Percentiles rank a stretch among this genome's conserved stretches.
phyloP scores from a whole-genome alignment of 2,888 invertebrate species.

The Acanthosepion esculentum region DNA sequence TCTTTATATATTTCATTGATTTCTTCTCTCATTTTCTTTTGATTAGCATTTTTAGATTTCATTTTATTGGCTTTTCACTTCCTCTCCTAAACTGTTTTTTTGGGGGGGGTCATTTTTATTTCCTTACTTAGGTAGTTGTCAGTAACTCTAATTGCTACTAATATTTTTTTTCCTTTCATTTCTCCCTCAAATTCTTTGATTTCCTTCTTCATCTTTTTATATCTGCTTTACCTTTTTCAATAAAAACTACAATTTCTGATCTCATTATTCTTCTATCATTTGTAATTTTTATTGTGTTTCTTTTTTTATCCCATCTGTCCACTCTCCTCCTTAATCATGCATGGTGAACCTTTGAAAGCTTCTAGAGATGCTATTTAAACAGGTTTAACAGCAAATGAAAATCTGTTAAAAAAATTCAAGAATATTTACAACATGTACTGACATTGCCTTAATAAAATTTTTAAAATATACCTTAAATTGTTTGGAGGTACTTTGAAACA shows the following conservation, averaged over 20 bases:
- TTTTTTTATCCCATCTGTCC: not conserved
- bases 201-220: not conserved
- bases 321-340: not conserved
- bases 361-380: not conserved
- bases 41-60: too few relatives aligned
- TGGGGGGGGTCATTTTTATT: not conserved
- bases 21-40: too few relatives aligned
- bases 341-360: not conserved
- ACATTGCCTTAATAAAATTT: too few relatives aligned
- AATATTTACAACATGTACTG: too few relatives aligned
- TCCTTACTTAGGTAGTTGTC: not conserved
- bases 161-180: not conserved
- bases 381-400: not conserved
- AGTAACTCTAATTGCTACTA: not conserved
- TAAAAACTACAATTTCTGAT: not conserved
- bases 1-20: too few relatives aligned
- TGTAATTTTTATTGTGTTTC: not conserved
- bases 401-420: too few relatives aligned
- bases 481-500: too few relatives aligned
- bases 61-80: not conserved
- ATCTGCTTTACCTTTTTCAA: not conserved
- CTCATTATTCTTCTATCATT: not conserved
- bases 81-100: not conserved
- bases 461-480: too few relatives aligned
- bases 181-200: not conserved